Conservation (phyloP, 2,113 vertebrate species). For the Raja brachyura region DNA sequence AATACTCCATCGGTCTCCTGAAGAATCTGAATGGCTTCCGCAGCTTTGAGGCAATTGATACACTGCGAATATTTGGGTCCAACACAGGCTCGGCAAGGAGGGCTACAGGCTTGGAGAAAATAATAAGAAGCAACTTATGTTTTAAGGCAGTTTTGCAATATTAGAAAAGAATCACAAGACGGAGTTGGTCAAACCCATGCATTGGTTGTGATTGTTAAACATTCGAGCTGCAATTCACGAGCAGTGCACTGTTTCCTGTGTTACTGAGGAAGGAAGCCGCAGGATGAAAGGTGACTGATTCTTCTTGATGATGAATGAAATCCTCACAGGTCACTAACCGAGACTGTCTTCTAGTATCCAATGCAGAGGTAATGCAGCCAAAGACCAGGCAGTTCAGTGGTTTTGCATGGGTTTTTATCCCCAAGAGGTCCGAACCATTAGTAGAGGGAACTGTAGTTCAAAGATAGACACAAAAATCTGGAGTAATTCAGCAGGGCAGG, state of each 20-base stretch:
- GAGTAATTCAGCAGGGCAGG: too few relatives aligned
- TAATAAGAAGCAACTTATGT: not conserved
- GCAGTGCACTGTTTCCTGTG: not conserved
- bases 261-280: not conserved
- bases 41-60: slow-evolving; percentile 58
- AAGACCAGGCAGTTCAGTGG: not conserved
- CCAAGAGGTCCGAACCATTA: not conserved
- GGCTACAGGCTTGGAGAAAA: slow-evolving; percentile 67
- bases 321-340: not conserved
- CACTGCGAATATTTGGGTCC: slow-evolving; percentile 66
- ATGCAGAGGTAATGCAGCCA: not conserved
- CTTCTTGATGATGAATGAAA: not conserved
- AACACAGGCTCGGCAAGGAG: slow-evolving; percentile 69
- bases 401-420: too few relatives aligned
- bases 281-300: not conserved
- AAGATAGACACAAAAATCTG: too few relatives aligned
- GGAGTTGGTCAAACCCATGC: not conserved
- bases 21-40: slow-evolving; percentile 59
- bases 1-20: slow-evolving; percentile 27
- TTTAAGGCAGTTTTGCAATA: not conserved
- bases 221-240: not conserved
- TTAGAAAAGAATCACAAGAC: not conserved
- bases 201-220: not conserved
- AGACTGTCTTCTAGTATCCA: not conserved
- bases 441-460: not conserved